Evolutionary conservation across 2,797 vertebrate genomes (phyloP).

Genomic region (Falco rusticolus): DNA sequence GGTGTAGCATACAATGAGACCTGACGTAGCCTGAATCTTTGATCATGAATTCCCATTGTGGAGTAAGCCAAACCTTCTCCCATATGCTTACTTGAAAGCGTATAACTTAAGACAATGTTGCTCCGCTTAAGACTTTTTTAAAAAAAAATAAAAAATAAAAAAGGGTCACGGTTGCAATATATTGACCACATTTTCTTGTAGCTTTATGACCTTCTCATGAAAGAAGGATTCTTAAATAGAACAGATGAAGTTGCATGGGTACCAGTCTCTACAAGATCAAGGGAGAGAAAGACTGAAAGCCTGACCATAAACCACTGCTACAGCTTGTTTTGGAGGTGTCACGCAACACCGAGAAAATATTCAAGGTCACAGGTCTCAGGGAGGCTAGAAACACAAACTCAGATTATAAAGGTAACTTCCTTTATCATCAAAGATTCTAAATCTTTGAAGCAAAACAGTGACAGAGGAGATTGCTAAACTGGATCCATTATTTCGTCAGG

Average conservation of each 20-base stretch:
- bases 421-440: not conserved
- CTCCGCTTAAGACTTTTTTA: not conserved
- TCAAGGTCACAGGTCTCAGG: not conserved
- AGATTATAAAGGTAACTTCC: not conserved
- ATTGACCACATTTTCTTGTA: not conserved
- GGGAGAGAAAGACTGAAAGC: not conserved
- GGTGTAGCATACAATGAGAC: not conserved
- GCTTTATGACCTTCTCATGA: not conserved
- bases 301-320: not conserved
- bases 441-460: not conserved
- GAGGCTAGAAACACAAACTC: not conserved
- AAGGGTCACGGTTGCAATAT: not conserved
- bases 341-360: not conserved
- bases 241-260: not conserved
- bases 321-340: not conserved
- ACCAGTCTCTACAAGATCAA: not conserved
- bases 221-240: not conserved
- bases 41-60: not conserved
- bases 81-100: not conserved
- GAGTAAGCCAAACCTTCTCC: not conserved
- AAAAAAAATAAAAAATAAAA: not conserved
- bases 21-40: conserved; percentile 14
- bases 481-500: not conserved
- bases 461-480: not conserved
- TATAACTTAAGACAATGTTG: not conserved